phyloP scores from a whole-genome alignment of 92 coral and sea anemone species.

The Nematostella vectensis region DNA sequence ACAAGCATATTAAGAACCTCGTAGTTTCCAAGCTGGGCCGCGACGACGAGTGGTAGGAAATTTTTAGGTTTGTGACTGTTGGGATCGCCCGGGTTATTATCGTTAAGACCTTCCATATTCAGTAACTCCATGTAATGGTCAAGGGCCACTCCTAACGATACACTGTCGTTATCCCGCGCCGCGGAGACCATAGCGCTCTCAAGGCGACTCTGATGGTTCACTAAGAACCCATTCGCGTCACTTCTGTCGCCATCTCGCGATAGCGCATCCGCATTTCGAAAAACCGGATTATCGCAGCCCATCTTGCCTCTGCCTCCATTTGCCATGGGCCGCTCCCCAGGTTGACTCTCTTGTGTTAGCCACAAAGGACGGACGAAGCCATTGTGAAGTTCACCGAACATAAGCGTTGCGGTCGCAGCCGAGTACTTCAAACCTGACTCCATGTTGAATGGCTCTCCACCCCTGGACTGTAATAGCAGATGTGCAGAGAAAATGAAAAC shows the following conservation, averaged over 20 bases:
- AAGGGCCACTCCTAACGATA: constrained; percentile 51
- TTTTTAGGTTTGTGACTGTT: constrained; percentile 29
- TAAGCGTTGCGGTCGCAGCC: constrained; percentile 3
- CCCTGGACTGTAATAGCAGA: too few relatives aligned
- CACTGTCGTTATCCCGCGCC: constrained; percentile 50
- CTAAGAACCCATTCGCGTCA: constrained; percentile 58
- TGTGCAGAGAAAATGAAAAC: too few relatives aligned
- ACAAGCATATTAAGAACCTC: constrained; percentile 71
- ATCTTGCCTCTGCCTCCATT: constrained; percentile 1
- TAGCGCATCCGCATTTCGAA: not conserved
- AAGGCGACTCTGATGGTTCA: constrained; percentile 57
- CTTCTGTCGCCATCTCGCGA: constrained; percentile 25
- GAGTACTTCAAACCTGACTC: constrained; percentile 4
- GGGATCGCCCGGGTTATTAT: constrained; percentile 13
- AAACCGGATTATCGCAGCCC: not conserved
- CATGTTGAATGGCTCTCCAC: too few relatives aligned
- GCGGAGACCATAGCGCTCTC: constrained; percentile 71
- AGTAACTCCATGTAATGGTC: constrained; percentile 61
- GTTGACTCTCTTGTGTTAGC: constrained; percentile 31
- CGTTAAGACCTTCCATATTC: constrained; percentile 31
- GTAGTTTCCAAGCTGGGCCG: constrained; percentile 85
- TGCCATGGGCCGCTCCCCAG: constrained; percentile 29
- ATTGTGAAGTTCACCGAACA: constrained; percentile 21
- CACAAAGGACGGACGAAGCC: constrained; percentile 63
- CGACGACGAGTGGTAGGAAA: constrained; percentile 82